Evolutionary conservation across 2,797 vertebrate genomes (phyloP), one percentile per base, ranked within the genome.

Genomic region (Eulemur albifrons): DNA sequence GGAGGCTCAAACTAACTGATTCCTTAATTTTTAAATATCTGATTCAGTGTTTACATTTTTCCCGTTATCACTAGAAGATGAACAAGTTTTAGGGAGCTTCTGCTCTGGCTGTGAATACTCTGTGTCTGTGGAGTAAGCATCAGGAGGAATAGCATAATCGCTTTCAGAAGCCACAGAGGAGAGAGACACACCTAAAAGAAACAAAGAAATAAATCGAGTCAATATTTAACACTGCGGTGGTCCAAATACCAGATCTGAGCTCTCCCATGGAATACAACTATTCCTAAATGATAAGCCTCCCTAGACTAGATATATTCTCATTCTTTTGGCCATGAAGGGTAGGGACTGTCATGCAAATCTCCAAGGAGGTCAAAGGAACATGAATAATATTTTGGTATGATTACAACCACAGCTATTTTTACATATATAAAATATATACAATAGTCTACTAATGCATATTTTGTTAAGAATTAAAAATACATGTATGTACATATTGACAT

Each of bases 91-190:
- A 21, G 99, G 99, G 70, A 99, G 99, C 97, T 99, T 99, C 97
- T 99, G 99, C 97, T 99, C 99, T 0, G 99, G 99, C 97, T 99
- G 99, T 0, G 99, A 99, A 96, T 98, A 99, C 95, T 99, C 99
- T 0, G 99, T 99, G 98, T 99, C 99, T 9, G 99, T 99, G 97
- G 99, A 99, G 98, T 99, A 99, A 75, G 99, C 99, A 79, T 99
- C 99, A 7, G 99, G 99, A 45, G 99, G 99, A 97, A 99, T 99
- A 93, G 99, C 99, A 6, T 99, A 99, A 97, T 99, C 99, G 23
- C 99, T 99, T 98, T 99, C 99, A 5, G 99, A 99, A 23, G 99
- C 98, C 98, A 99, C 98, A 0, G 99, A 99, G 14, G 99, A 99
- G 97, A 99, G 98, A 89, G 99, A 99, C 48, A 99, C 99, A 52